A percentile compares a stretch with the other conserved stretches of the same genome.
phyloP scores from a whole-genome alignment of 2,113 vertebrate species.

The Nyctibius bracteatus region DNA sequence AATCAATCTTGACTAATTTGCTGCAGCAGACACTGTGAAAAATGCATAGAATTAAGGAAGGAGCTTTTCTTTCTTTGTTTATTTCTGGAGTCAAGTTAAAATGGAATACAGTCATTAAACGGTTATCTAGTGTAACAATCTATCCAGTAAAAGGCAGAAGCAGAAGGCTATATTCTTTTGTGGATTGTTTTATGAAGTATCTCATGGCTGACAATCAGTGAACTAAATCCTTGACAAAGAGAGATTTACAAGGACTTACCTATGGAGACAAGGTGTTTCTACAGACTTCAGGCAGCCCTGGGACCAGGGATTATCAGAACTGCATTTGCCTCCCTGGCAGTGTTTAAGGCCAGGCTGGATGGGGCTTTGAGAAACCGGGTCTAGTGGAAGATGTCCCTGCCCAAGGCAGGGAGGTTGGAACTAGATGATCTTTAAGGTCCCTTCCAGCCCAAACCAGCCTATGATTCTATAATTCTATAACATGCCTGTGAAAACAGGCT shows the following conservation, averaged over 20 bases:
- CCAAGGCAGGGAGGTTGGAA: too few relatives aligned
- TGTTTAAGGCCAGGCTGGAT: too few relatives aligned
- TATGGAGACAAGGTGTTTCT: constrained; percentile 60
- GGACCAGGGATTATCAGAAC: constrained; percentile 68
- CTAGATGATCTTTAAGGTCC: too few relatives aligned
- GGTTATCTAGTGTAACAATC: constrained; percentile 66
- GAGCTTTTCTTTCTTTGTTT: background rate
- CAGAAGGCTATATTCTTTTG: constrained; percentile 61
- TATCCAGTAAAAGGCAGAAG: constrained; percentile 49
- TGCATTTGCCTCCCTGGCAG: too few relatives aligned
- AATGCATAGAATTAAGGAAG: constrained; percentile 40
- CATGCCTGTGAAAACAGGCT: constrained; percentile 20
- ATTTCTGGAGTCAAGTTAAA: constrained; percentile 53
- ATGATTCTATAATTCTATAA: too few relatives aligned
- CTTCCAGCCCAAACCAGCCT: too few relatives aligned
- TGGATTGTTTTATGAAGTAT: constrained; percentile 71
- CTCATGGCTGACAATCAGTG: constrained; percentile 69
- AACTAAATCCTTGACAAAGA: constrained; percentile 76
- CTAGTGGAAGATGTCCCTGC: too few relatives aligned
- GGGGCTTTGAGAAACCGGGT: too few relatives aligned
- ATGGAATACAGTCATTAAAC: constrained; percentile 66
- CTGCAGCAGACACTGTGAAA: constrained; percentile 45
- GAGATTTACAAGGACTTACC: constrained; percentile 75
- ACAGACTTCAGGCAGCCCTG: constrained; percentile 46
- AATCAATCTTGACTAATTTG: constrained; percentile 52